Percentiles rank a stretch among this genome's conserved stretches.
Evolutionary conservation across 1,140 invertebrate genomes (phyloP).

Genomic region (Drosophila suzukii): DNA sequence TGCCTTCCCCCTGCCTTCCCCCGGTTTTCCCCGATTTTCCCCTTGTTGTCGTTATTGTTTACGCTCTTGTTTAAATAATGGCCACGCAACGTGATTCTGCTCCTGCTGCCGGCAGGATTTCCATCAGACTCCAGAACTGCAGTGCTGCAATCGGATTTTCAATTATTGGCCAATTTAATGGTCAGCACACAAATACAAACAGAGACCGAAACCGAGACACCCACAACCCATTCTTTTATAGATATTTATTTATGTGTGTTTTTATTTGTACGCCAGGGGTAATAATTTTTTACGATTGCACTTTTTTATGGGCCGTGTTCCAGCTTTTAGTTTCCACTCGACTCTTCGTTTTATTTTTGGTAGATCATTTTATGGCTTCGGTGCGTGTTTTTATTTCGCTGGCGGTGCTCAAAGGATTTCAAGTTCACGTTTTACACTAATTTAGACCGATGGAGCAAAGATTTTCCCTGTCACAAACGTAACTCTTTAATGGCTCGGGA

Average conservation of each 20-base stretch:
- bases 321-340: constrained; percentile 52
- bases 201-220: background rate
- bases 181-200: constrained; percentile 26
- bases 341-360: constrained; percentile 34
- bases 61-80: constrained; percentile 83
- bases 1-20: background rate
- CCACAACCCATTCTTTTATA: constrained; percentile 15
- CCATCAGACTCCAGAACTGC: constrained; percentile 37
- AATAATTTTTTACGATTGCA: constrained; percentile 76
- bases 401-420: constrained; percentile 80
- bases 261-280: constrained; percentile 43
- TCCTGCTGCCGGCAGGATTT: constrained; percentile 24
- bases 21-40: background rate
- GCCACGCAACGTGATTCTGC: constrained; percentile 68
- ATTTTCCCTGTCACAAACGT: constrained; percentile 60
- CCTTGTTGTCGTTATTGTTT: constrained; percentile 80
- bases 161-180: constrained; percentile 83
- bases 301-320: constrained; percentile 67
- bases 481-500: constrained; percentile 73
- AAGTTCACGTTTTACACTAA: constrained; percentile 77
- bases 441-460: constrained; percentile 38
- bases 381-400: constrained; percentile 80
- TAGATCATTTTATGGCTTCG: constrained; percentile 70
- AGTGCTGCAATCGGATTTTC: constrained; percentile 77
- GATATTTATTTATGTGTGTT: constrained; percentile 55